phyloP scores from a whole-genome alignment of 2,888 invertebrate species.

The Atethmia centrago region DNA sequence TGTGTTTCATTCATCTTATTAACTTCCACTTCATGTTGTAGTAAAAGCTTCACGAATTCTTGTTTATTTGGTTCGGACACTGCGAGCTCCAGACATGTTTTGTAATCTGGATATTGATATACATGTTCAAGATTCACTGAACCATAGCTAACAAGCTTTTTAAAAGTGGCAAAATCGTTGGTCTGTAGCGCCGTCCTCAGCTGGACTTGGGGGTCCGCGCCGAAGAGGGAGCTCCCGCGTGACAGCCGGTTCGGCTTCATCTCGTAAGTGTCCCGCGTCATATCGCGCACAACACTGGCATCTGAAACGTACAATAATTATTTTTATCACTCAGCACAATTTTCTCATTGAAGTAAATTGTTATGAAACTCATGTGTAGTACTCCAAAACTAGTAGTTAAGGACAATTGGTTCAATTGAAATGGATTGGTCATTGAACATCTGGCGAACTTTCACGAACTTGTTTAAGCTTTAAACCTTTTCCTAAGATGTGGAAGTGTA shows the following conservation, averaged over 20 bases:
- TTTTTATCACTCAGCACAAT: constrained; percentile 72
- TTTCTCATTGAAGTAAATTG: constrained; percentile 79
- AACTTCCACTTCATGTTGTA: constrained; percentile 91
- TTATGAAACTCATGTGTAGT: constrained; percentile 71
- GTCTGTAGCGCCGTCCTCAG: constrained; percentile 88
- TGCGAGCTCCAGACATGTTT: constrained; percentile 91
- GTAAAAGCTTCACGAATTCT: constrained; percentile 90
- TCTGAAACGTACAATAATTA: constrained; percentile 80
- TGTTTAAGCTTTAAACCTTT: constrained; percentile 42
- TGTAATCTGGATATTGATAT: constrained; percentile 90
- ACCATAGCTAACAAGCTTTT: constrained; percentile 86
- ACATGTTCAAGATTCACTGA: constrained; percentile 89
- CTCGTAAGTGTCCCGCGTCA: constrained; percentile 88
- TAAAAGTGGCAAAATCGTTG: constrained; percentile 89
- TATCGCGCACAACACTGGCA: constrained; percentile 83
- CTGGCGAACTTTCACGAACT: constrained; percentile 62
- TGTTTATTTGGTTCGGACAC: constrained; percentile 86
- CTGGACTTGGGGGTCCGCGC: constrained; percentile 86
- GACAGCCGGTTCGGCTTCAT: constrained; percentile 84
- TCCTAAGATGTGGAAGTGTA: constrained; percentile 43
- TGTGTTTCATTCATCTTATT: constrained; percentile 90
- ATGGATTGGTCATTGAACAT: constrained; percentile 75
- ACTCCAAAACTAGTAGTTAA: constrained; percentile 72
- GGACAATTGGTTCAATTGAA: constrained; percentile 78
- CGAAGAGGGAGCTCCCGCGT: constrained; percentile 86